These are phyloP conservation scores for Mustela lutreola DNA, from an alignment of 2,113 vertebrate genomes.

Conservation along the genomic window DNA sequence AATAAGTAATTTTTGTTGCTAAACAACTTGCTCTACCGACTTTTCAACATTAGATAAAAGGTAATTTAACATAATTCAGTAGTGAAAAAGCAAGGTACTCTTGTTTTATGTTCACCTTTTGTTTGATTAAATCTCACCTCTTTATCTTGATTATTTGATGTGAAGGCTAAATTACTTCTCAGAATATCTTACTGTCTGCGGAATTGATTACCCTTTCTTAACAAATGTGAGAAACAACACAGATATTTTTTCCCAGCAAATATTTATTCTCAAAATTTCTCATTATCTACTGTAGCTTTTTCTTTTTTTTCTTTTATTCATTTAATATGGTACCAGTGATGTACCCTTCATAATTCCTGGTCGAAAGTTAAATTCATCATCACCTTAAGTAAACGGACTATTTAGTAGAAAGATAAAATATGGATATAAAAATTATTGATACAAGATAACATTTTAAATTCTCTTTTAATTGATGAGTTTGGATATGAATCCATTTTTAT, in stretches of 20 bases:
- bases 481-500: not conserved
- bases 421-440: not conserved
- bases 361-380: slow-evolving; percentile 18
- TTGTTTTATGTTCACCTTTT: slow-evolving; percentile 53
- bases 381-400: not conserved
- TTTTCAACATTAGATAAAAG: not conserved
- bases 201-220: not conserved
- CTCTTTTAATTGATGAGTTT: not conserved
- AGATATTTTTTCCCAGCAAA: not conserved
- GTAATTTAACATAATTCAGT: not conserved
- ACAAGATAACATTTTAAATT: not conserved
- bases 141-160: slow-evolving; percentile 19
- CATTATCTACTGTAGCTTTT: not conserved
- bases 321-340: not conserved
- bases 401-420: not conserved
- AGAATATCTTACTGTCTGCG: not conserved
- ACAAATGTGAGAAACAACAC: not conserved
- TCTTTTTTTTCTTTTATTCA: not conserved
- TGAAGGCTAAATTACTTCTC: not conserved
- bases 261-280: slow-evolving; percentile 14
- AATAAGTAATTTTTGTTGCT: slow-evolving; percentile 19
- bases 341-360: slow-evolving; percentile 38
- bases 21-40: not conserved
- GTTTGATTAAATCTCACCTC: slow-evolving; percentile 61
- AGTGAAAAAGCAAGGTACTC: not conserved